Conservation (phyloP, 2,113 vertebrate genomes). For the Actenoides lindsayi region DNA sequence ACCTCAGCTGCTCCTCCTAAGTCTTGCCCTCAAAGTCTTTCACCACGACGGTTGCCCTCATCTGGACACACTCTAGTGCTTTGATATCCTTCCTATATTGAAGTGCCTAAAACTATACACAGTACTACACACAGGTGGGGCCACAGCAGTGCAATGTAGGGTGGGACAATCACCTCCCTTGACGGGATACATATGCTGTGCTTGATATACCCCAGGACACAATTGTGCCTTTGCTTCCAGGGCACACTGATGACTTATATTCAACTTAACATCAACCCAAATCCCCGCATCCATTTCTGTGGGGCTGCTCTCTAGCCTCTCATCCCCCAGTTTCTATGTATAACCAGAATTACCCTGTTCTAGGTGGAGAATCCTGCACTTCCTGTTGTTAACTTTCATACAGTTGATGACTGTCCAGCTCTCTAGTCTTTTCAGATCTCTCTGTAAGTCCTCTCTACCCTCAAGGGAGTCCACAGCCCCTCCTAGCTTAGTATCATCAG, state of each 20-base stretch:
- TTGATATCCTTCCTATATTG: not conserved
- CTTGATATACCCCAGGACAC: too few species aligned
- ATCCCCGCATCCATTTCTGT: not conserved
- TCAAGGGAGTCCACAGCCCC: fast-evolving
- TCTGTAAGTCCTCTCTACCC: not conserved
- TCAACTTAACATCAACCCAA: not conserved
- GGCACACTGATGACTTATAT: fast-evolving
- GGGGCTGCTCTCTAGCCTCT: not conserved
- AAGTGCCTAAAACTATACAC: not conserved
- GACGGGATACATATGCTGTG: not conserved
- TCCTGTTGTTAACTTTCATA: not conserved
- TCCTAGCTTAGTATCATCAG: not conserved
- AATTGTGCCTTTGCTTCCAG: not conserved
- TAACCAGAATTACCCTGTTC: not conserved
- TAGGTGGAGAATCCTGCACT: not conserved
- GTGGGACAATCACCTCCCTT: not conserved
- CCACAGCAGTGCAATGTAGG: not conserved
- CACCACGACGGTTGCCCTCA: not conserved
- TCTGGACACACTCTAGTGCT: not conserved
- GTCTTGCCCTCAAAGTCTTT: not conserved
- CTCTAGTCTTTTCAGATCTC: not conserved
- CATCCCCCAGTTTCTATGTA: fast-evolving
- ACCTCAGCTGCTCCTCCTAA: not conserved
- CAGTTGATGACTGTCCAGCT: fast-evolving
- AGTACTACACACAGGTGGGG: not conserved